Base-by-base conservation (phyloP, 2,888 invertebrate genomes). In the Timema podura region DNA sequence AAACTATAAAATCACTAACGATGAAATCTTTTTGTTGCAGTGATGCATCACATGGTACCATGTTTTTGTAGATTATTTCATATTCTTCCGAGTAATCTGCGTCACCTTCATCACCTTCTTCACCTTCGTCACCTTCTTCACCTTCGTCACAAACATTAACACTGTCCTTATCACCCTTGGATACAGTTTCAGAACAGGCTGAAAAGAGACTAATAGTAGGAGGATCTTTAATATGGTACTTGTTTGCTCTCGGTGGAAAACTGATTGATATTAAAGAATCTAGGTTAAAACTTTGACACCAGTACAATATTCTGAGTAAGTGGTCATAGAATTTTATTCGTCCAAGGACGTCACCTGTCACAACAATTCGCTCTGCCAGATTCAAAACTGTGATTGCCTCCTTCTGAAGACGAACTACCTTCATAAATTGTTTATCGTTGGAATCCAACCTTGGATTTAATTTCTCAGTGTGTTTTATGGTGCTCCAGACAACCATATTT, bases 321-420 rank as follows among this genome's bases (percentile, higher is more conserved):
- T 81, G 79, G 74, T 88, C 87, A 76, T 87, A 88, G 77, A 89
- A 88, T 74, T 81, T 82, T 64, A 89, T 82, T 64, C 84, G 81
- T 0, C 88, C 89, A 0, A 69, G 74, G 13, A 77, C 79, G 76
- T 86, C 87, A 11, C 87, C 88, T 0, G 85, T 85, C 47, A 85
- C 84, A 65, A 87, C 79, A n/a, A 83, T 77, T 10, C 87, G 87
- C 75, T 87, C 87, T 47, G 83, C 77, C 69, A 81, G 82, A 68
- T 81, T 82, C 13, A 87, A 83, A 82, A 61, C 78, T 9, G 76
- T 77, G 46, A 80, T 76, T 65, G 68, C 73, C 47, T 65, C 68
- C 11, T 75, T 76, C 47, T 77, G 75, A 11, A 80, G 71, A 45
- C 67, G 72, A 9, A 76, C 68, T 13, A 75, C 73, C 64, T 78